Evolutionary conservation across 2,797 vertebrate genomes (phyloP).

Genomic region (Ptychobarbus kaznakovi): DNA sequence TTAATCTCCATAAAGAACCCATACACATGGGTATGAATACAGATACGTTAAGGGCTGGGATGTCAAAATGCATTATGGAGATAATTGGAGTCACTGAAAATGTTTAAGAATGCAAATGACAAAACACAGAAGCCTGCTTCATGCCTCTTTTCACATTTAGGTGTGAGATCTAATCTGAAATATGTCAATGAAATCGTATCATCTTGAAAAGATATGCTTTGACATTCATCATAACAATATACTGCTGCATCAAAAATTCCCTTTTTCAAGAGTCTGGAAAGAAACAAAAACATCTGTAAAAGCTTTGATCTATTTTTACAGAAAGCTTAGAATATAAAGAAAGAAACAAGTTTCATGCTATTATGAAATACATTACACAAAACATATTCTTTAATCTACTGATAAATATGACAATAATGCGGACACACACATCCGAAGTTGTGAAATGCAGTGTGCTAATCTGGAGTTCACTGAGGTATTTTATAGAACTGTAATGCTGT

Average conservation of each 20-base stretch:
- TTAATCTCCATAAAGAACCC: constrained; percentile 37
- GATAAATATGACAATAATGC: not conserved
- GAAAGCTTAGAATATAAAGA: not conserved
- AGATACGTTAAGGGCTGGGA: not conserved
- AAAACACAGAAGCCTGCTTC: not conserved
- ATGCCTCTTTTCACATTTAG: not conserved
- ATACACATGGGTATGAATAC: constrained; percentile 36
- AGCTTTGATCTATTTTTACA: not conserved
- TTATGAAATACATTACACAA: not conserved
- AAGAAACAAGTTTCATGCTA: not conserved
- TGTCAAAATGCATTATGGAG: constrained; percentile 37
- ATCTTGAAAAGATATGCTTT: not conserved
- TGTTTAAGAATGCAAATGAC: constrained; percentile 17
- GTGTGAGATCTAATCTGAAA: not conserved
- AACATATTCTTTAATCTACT: not conserved
- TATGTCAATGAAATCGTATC: not conserved
- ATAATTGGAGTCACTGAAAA: constrained; percentile 28
- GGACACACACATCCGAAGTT: not conserved
- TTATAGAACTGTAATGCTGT: constrained; percentile 17
- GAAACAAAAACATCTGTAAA: not conserved
- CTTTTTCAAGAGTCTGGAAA: not conserved
- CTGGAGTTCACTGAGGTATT: constrained; percentile 1
- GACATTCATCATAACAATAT: not conserved
- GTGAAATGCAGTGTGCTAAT: constrained; percentile 23
- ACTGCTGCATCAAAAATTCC: not conserved